Base-by-base conservation (phyloP, 2,113 vertebrate genomes). In the Sialia sialis region DNA sequence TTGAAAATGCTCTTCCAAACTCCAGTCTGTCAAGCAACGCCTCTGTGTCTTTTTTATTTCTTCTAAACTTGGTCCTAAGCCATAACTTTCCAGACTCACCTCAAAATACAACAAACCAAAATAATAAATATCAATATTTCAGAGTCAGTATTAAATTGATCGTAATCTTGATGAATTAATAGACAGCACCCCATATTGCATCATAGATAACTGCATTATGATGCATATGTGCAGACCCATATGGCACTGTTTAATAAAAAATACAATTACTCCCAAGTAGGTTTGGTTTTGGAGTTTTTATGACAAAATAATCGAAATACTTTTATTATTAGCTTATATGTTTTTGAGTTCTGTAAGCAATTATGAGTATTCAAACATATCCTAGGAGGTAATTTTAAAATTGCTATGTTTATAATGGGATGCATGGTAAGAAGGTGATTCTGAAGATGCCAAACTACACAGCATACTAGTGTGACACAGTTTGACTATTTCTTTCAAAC, bases 1-100 rank as follows among this genome's bases (percentile, higher is more conserved):
- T 27, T 96, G 96, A 95, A 99, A 98, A 93, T 98, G 98, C 90
- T 99, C 99, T 20, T 97, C 79, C 22, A 98, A 98, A 95, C 79
- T 98, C 98, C 98, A 99, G 87, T 99, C 98, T 80, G 78, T 97
- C 58, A 99, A 96, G 69, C 96, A 98, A 93, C 98, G 98, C 69
- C 86, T 97, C 91, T 98, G 97, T 4, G 87, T 97, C n/a, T 95
- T 97, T 95, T 97, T 98, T 74, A 99, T 97, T 41, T 98, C 97
- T 89, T 95, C 72, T 32, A 98, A 83, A 20, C 96, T 95, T 68
- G 93, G 52, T 88, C 90, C 78, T 36, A 92, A 74, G 32, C 54
- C 29, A 39, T 22, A 29, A 49, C 79, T 77, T 96, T 95, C 95
- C 26, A 3, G 81, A 85, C 91, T 90, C 54, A 29, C 80, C 98